phyloP scores from a whole-genome alignment of 2,888 invertebrate genomes.

The Pogonocherus hispidulus region DNA sequence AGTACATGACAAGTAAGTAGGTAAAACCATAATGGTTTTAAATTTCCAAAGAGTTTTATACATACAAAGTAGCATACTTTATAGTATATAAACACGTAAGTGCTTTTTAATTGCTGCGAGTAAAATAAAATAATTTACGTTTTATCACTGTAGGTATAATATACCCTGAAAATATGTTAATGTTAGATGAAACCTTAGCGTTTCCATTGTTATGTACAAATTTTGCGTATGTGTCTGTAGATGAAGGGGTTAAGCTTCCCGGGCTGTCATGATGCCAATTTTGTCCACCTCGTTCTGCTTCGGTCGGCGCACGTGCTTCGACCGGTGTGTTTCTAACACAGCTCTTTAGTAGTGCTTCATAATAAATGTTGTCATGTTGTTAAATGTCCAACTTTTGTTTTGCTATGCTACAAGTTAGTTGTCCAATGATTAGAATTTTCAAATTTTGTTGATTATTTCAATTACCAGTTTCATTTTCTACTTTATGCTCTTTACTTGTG shows the following conservation, averaged over 20 bases:
- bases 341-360: conserved; percentile 44
- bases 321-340: conserved; percentile 85
- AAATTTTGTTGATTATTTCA: neutral
- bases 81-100: too few relatives aligned
- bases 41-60: too few relatives aligned
- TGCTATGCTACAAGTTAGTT: neutral
- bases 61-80: too few relatives aligned
- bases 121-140: too few relatives aligned
- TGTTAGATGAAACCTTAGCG: neutral
- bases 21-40: too few relatives aligned
- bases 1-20: too few relatives aligned
- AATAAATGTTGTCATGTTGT: conserved; percentile 26
- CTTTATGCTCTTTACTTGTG: neutral
- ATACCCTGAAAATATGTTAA: too few relatives aligned
- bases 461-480: neutral
- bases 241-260: conserved; percentile 97
- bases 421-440: neutral
- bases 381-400: conserved; percentile 7
- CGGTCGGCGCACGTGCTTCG: conserved; percentile 96
- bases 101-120: too few relatives aligned
- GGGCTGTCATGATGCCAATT: conserved; percentile 94
- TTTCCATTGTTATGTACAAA: conserved; percentile 20
- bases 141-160: too few relatives aligned
- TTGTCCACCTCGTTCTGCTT: conserved; percentile 96
- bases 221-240: conserved; percentile 71